Evolutionary conservation across 2,888 invertebrate genomes (phyloP), one percentile per base, ranked within the genome.

Genomic region (Cosmopolites sordidus): DNA sequence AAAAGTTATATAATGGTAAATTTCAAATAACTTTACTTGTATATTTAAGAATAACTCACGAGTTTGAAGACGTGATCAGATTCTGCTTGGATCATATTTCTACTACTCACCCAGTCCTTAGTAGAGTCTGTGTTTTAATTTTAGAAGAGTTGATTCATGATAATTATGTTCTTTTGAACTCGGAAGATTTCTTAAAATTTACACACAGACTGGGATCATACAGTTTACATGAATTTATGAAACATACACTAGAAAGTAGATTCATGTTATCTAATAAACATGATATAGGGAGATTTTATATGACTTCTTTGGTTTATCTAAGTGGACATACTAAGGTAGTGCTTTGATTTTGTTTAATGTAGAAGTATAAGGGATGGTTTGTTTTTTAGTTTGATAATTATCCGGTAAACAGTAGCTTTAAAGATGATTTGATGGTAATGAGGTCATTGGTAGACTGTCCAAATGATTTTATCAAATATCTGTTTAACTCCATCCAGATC

Each of bases 61-160:
- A 64, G 47, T 64, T 56, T 53, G 62, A 58, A 29, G 59, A 59
- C 14, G 51, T 64, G n/a, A 59, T 62, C 29, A 50, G 46, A 18
- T 60, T 61, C 40, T 55, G 56, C 15, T 59, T 63, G 14, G 48
- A 43, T 29, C 58, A 64, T 29, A 52, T 64, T 38, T 60, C 61
- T 15, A 45, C 45, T 27, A 58, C 54, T 8, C 60, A 63, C 41
- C 60, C 60, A 3, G 60, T 60, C 30, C 42, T 65, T 16, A 58
- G 58, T 27, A 59, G 60, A 53, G 48, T 63, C 9, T 60, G 60
- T 27, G 43, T 61, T 11, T 43, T 54, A 16, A 51, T 61, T 16
- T 42, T 65, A 30, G 65, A 65, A 54, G 63, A 62, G 56, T 50
- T 63, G 6, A 59, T 64, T 33, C 59, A 63, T 30, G 58, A 64